A percentile compares a stretch with the other conserved stretches of the same genome.
Conservation (phyloP, 2,888 invertebrate species). For the Alentia gelatinosa region DNA sequence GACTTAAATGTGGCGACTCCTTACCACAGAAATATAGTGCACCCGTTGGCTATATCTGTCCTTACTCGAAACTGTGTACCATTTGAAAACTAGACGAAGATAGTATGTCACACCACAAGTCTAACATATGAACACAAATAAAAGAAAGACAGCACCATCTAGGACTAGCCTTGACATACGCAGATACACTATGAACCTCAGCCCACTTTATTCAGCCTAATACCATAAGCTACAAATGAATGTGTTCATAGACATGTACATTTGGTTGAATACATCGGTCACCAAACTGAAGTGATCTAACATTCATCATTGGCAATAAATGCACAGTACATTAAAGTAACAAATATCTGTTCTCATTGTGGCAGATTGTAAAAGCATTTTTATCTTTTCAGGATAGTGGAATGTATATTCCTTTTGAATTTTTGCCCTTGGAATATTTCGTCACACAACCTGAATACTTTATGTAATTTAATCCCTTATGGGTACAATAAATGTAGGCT, state of each 20-base stretch:
- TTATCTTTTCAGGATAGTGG: no score
- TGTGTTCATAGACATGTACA: neutral
- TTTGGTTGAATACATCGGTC: neutral
- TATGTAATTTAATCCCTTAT: no score
- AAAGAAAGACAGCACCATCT: neutral
- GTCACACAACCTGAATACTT: no score
- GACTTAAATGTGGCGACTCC: neutral
- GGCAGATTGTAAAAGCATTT: no score
- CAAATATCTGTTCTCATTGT: no score
- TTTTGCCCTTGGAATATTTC: no score
- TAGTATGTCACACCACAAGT: neutral
- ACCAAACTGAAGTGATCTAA: no score
- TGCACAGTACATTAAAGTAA: no score
- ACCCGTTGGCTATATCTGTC: no score
- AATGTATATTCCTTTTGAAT: no score
- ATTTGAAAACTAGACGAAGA: neutral
- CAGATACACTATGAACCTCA: neutral
- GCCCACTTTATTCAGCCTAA: neutral
- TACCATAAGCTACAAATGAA: neutral
- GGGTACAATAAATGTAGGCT: no score
- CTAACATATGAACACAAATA: neutral
- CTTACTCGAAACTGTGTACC: neutral
- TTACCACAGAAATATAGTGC: neutral
- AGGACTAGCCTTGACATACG: slow-evolving; percentile 1
- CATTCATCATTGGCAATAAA: no score